phyloP scores from a whole-genome alignment of 1,140 invertebrate species.

The Macrostomum lignano region DNA sequence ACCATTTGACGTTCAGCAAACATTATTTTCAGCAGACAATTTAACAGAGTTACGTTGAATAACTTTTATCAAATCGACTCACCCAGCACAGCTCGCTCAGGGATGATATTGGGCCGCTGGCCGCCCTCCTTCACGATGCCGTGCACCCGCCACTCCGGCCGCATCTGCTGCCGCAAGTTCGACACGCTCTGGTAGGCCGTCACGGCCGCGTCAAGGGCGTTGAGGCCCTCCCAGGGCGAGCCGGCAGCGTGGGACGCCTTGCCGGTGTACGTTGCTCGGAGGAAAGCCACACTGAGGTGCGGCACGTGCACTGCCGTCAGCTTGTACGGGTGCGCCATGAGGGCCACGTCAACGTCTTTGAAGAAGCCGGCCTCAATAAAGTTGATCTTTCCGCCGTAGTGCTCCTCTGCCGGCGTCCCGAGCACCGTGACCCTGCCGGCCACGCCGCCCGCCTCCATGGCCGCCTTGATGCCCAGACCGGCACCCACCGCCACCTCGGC shows the following conservation, averaged over 20 bases:
- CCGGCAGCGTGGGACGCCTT: slow-evolving; percentile 11
- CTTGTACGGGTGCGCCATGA: slow-evolving; percentile 25
- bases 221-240: slow-evolving; percentile 13
- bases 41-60: no score
- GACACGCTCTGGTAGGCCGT: slow-evolving; percentile 10
- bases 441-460: slow-evolving; percentile 10
- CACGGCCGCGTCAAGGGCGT: slow-evolving; percentile 13
- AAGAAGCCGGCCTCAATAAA: slow-evolving; percentile 20
- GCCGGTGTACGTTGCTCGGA: slow-evolving; percentile 10
- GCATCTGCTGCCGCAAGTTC: slow-evolving; percentile 12
- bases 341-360: slow-evolving; percentile 19
- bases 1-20: no score
- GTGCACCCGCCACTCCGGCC: slow-evolving; percentile 10
- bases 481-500: slow-evolving; percentile 23
- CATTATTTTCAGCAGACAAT: no score
- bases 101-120: slow-evolving; percentile 20
- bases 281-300: no score
- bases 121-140: no score
- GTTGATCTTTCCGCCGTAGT: slow-evolving; percentile 23
- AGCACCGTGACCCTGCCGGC: slow-evolving; percentile 14
- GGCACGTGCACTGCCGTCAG: no score
- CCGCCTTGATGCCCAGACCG: slow-evolving; percentile 17
- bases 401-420: slow-evolving; percentile 27
- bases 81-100: slow-evolving; percentile 16
- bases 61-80: no score